These are phyloP conservation scores for Proales similis DNA, from an alignment of 1,140 invertebrate genomes.

Conservation along the genomic window DNA sequence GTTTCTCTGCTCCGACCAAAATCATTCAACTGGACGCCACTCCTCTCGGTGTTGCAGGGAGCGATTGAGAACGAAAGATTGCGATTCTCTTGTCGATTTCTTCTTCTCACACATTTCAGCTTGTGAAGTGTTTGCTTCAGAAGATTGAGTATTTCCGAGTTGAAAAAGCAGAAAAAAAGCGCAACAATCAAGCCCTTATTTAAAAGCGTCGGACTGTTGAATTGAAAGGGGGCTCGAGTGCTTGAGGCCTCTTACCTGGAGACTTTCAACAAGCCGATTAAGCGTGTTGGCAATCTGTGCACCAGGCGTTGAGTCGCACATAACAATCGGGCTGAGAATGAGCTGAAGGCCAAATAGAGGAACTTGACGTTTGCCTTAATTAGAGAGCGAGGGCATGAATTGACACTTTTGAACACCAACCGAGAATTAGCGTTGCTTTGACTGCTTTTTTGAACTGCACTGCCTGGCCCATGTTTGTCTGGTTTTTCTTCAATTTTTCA, in stretches of 20 bases:
- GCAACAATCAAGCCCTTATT: constrained; percentile 19
- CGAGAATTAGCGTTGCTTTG: constrained; percentile 20
- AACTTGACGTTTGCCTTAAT: too few species aligned
- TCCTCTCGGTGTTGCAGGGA: too few species aligned
- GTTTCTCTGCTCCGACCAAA: too few species aligned
- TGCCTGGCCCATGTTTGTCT: constrained; percentile 1
- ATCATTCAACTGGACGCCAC: too few species aligned
- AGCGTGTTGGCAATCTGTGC: constrained; percentile 12
- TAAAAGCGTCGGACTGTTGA: not conserved
- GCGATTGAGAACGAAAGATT: too few species aligned
- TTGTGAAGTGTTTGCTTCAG: too few species aligned
- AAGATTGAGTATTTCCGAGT: too few species aligned
- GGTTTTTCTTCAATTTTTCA: constrained; percentile 21
- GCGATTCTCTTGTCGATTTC: too few species aligned
- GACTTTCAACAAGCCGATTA: constrained; percentile 24
- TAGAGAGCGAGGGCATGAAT: too few species aligned
- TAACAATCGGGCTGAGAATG: constrained; percentile 21
- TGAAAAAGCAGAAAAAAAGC: constrained; percentile 25
- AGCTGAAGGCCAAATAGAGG: constrained; percentile 30
- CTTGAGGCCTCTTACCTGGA: constrained; percentile 10
- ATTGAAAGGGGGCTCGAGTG: not conserved
- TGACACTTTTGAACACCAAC: too few species aligned
- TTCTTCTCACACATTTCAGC: too few species aligned
- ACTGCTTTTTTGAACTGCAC: constrained; percentile 33
- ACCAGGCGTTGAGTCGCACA: constrained; percentile 27